Evolutionary conservation across 2,888 invertebrate species (phyloP), one percentile per base, ranked within the genome.

Genomic region (Lymantria dispar): DNA sequence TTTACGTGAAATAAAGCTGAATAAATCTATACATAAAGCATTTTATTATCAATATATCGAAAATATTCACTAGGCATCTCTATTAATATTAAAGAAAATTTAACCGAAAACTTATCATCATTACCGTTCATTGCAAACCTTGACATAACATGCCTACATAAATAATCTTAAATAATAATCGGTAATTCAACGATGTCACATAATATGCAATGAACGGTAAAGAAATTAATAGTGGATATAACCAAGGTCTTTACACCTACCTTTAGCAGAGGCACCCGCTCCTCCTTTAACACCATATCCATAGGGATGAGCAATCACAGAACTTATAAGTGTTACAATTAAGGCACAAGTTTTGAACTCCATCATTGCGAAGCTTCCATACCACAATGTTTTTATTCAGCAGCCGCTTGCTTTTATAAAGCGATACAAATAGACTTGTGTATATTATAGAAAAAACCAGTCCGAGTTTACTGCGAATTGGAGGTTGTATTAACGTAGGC

Each of bases 401-500:
- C 68, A 64, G 62, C 62, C 71, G 72, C 68, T 76, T 72, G 82
- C 80, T 81, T 86, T 90, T 90, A 89, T 90, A 90, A 89, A 89
- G 84, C 87, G 75, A 84, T 76, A 80, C 76, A 87, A 87, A 88
- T 87, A 87, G 77, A 71, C 74, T 75, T 70, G 77, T 76, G 76
- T 80, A 70, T 76, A 78, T 76, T 75, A 71, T 74, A 76, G 78
- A 84, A 87, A 86, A 89, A 90, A 90, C 90, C 83, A 73, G 86
- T 86, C 78, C 71, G 74, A 69, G 78, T 80, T 81, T 85, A 87
- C 84, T 71, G 77, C 77, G 85, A 87, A 83, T 78, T 83, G 67
- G 76, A 80, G 76, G 78, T 75, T 77, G 76, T 76, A 72, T 72
- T 76, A 71, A 78, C 76, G 83, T 83, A 76, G 80, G 80, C 71